phyloP scores from a whole-genome alignment of 2,888 invertebrate genomes.

The Iphiclides podalirius region DNA sequence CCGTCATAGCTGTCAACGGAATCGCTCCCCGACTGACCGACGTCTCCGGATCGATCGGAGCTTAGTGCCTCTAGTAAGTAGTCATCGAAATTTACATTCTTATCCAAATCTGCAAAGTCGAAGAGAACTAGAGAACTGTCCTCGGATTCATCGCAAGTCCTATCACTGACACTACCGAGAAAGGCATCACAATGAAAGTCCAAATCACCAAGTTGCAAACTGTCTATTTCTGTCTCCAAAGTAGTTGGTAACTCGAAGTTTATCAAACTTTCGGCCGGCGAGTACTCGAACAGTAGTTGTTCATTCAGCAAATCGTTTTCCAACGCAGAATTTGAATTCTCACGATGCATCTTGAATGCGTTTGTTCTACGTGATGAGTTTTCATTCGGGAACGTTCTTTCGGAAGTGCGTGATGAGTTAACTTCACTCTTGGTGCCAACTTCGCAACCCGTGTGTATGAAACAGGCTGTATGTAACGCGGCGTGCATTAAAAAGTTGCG shows the following conservation, averaged over 20 bases:
- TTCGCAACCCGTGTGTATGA: background rate
- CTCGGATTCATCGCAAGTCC: slow-evolving; percentile 51
- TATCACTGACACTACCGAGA: slow-evolving; percentile 54
- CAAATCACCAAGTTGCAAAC: slow-evolving; percentile 64
- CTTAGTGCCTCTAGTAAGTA: slow-evolving; percentile 60
- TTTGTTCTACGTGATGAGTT: slow-evolving; percentile 28
- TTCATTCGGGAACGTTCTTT: background rate
- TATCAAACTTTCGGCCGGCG: slow-evolving; percentile 69
- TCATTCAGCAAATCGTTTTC: slow-evolving; percentile 63
- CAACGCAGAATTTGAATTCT: slow-evolving; percentile 48
- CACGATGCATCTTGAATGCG: slow-evolving; percentile 61
- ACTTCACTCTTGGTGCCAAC: slow-evolving; percentile 9
- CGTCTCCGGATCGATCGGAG: slow-evolving; percentile 54
- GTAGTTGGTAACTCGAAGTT: slow-evolving; percentile 65
- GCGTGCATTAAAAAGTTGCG: slow-evolving; percentile 31
- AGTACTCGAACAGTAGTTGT: slow-evolving; percentile 64
- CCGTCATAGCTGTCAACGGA: slow-evolving; percentile 46
- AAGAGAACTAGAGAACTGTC: slow-evolving; percentile 51
- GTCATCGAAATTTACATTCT: slow-evolving; percentile 60
- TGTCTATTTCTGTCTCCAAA: slow-evolving; percentile 47
- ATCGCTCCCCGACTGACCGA: slow-evolving; percentile 44
- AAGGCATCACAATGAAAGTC: slow-evolving; percentile 65
- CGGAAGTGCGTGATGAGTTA: background rate
- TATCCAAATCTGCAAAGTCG: slow-evolving; percentile 67
- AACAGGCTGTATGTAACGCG: background rate